Percentiles rank a stretch among this genome's conserved stretches.
Conservation (phyloP, 2,797 vertebrate species). For the Vultur gryphus region DNA sequence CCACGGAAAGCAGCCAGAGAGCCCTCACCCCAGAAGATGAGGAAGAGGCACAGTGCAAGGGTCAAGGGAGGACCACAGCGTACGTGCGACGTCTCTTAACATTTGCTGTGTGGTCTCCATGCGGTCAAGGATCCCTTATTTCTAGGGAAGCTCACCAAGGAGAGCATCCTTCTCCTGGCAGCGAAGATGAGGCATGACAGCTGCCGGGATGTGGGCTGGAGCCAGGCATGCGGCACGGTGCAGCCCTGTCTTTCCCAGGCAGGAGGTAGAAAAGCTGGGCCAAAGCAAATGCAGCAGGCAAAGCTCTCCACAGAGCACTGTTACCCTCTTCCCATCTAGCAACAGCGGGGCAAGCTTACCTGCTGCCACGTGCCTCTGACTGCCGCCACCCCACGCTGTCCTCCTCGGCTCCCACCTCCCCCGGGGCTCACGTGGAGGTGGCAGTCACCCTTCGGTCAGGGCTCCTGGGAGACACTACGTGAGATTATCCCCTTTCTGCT, state of each 20-base stretch:
- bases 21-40: neutral
- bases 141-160: neutral
- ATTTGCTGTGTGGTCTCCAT: neutral
- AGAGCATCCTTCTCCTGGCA: neutral
- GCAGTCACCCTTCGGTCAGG: neutral
- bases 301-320: neutral
- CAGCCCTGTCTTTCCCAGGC: neutral
- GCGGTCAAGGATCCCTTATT: neutral
- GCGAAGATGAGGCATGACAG: neutral
- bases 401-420: neutral
- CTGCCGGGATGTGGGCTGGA: neutral
- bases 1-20: neutral
- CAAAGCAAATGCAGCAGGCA: neutral
- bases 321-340: neutral
- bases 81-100: neutral
- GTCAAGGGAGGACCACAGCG: neutral
- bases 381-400: neutral
- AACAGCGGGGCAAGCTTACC: neutral
- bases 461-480: neutral
- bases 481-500: neutral
- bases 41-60: neutral
- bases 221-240: neutral
- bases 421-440: neutral
- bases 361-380: neutral
- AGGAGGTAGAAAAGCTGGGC: neutral